Conservation (phyloP, 2,888 invertebrate species). For the Drosophila subsilvestris region DNA sequence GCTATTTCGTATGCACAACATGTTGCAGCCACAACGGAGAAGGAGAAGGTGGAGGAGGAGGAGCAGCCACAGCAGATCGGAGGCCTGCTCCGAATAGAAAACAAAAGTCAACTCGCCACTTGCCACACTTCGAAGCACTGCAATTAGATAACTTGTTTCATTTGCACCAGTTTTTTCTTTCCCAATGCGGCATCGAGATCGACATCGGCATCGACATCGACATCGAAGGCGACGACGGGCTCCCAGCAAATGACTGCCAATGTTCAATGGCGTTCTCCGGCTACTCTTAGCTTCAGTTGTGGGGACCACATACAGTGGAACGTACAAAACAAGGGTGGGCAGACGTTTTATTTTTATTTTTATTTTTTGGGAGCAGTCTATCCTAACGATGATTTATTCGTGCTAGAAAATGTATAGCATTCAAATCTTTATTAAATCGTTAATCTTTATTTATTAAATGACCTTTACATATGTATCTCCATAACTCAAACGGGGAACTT, state of each 20-base stretch:
- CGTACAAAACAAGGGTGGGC: neutral
- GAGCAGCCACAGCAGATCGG: conserved; percentile 33
- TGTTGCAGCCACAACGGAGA: conserved; percentile 46
- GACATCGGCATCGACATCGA: neutral
- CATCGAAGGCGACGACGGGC: neutral
- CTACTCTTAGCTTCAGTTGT: conserved; percentile 21
- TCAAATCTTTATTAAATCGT: too few species aligned
- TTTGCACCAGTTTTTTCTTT: conserved; percentile 72
- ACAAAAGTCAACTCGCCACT: conserved; percentile 78
- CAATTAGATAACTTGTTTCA: conserved; percentile 79
- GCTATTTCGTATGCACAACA: conserved; percentile 77
- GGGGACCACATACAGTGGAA: conserved; percentile 2
- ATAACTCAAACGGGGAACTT: neutral
- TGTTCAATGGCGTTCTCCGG: conserved; percentile 75
- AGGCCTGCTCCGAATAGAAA: conserved; percentile 69
- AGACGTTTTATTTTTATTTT: neutral
- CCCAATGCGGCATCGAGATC: conserved; percentile 33
- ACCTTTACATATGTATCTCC: neutral
- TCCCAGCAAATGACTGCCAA: conserved; percentile 76
- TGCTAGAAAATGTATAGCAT: too few species aligned
- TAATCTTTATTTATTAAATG: too few species aligned
- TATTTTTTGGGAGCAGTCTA: neutral
- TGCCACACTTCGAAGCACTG: conserved; percentile 74
- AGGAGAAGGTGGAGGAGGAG: conserved; percentile 8
- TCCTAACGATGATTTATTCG: too few species aligned